A percentile compares a stretch with the other conserved stretches of the same genome.
Evolutionary conservation across 2,888 invertebrate genomes (phyloP).

Genomic region (Tillus elongatus): DNA sequence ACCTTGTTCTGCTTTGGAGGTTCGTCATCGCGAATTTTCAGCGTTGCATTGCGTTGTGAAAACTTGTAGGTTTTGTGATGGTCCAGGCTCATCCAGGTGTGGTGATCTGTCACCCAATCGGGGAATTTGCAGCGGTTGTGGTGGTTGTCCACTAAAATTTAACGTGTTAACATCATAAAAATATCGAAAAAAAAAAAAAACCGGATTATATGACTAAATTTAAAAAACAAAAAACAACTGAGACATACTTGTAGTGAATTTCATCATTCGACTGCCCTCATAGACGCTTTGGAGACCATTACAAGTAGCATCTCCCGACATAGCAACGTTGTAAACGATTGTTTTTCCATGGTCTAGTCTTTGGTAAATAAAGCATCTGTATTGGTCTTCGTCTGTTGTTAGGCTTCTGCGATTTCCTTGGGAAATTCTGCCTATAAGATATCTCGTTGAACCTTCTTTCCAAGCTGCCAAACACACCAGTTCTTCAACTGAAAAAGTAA

Average conservation of each 20-base stretch:
- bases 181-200: slow-evolving; percentile 6
- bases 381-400: slow-evolving; percentile 65
- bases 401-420: slow-evolving; percentile 51
- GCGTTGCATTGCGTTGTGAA: slow-evolving; percentile 62
- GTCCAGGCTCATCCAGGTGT: slow-evolving; percentile 72
- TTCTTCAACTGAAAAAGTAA: slow-evolving; percentile 63
- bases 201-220: too few species aligned
- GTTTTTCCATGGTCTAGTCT: slow-evolving; percentile 43
- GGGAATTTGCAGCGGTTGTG: slow-evolving; percentile 72
- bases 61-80: slow-evolving; percentile 64
- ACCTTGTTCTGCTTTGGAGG: slow-evolving; percentile 26
- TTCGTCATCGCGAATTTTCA: slow-evolving; percentile 42
- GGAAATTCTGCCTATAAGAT: slow-evolving; percentile 64
- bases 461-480: slow-evolving; percentile 72
- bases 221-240: too few species aligned
- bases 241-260: slow-evolving; percentile 59
- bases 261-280: slow-evolving; percentile 72
- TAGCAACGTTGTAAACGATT: slow-evolving; percentile 59
- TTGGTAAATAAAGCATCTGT: slow-evolving; percentile 75
- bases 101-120: slow-evolving; percentile 67
- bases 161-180: background rate
- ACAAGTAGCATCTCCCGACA: slow-evolving; percentile 74
- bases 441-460: slow-evolving; percentile 75
- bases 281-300: slow-evolving; percentile 63
- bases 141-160: slow-evolving; percentile 57